phyloP scores from a whole-genome alignment of 2,888 invertebrate species.

The Boloria selene region DNA sequence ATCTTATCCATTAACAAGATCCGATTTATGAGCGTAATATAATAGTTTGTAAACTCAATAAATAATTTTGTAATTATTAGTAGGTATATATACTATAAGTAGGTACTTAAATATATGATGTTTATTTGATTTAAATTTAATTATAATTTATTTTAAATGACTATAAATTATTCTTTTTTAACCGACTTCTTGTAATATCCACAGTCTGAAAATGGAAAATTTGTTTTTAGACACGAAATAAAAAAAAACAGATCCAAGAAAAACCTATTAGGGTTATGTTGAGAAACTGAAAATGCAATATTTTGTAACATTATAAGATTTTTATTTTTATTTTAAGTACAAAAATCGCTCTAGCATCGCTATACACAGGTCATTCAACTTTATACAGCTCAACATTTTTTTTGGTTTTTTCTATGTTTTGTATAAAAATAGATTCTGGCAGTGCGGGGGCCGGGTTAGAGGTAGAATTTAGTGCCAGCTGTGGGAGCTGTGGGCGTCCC shows the following conservation, averaged over 20 bases:
- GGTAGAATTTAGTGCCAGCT: constrained; percentile 74
- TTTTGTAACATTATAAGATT: constrained; percentile 62
- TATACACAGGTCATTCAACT: constrained; percentile 72
- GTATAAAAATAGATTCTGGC: constrained; percentile 70
- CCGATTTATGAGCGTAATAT: not conserved
- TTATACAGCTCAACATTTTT: constrained; percentile 73
- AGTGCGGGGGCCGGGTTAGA: constrained; percentile 59
- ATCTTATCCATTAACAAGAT: not conserved
- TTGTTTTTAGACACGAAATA: no score
- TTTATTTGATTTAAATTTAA: no score
- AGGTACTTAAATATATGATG: no score
- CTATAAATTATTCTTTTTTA: no score
- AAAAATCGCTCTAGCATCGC: constrained; percentile 67
- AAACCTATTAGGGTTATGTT: constrained; percentile 37
- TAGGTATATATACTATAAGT: no score
- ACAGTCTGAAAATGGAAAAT: no score
- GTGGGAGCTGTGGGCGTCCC: constrained; percentile 58
- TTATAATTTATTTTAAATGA: no score
- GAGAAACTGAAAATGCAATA: constrained; percentile 27
- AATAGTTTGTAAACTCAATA: not conserved
- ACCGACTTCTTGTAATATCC: no score
- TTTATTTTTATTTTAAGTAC: constrained; percentile 70
- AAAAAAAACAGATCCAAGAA: no score
- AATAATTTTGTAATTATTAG: no score
- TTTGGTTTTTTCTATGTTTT: constrained; percentile 68